These are phyloP conservation scores for Hipparchia semele DNA, from an alignment of 2,888 invertebrate genomes.

Conservation along the genomic window DNA sequence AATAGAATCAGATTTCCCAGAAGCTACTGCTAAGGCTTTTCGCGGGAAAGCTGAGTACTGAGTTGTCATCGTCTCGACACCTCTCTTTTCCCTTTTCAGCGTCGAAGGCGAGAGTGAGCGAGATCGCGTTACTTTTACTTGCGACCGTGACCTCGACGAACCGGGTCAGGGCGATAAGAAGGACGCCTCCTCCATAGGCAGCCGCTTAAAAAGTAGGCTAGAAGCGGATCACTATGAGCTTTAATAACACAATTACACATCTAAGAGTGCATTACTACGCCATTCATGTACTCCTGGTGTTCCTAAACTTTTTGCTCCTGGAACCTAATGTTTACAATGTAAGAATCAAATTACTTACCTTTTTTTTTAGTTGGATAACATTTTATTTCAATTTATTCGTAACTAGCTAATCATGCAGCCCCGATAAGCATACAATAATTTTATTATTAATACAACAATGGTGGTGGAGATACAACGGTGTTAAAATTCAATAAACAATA, in stretches of 20 bases:
- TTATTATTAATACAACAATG: too few species aligned
- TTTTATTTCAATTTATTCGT: too few species aligned
- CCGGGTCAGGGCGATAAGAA: background rate
- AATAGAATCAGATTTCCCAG: background rate
- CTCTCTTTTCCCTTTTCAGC: background rate
- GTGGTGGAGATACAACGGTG: too few species aligned
- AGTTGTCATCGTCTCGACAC: background rate
- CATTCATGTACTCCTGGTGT: too few species aligned
- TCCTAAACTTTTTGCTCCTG: too few species aligned
- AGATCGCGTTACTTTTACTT: conserved; percentile 11
- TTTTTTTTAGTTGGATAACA: too few species aligned
- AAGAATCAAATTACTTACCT: too few species aligned
- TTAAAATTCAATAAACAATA: too few species aligned
- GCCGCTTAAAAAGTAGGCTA: background rate
- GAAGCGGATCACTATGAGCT: background rate
- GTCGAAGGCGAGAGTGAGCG: background rate
- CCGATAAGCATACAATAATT: too few species aligned
- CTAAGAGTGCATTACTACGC: background rate
- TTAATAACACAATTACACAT: background rate
- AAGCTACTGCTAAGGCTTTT: background rate
- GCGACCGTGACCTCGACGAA: conserved; percentile 9
- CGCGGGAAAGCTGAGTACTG: background rate
- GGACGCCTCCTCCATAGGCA: conserved; percentile 6
- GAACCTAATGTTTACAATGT: too few species aligned
- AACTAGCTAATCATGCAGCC: too few species aligned